A percentile compares a stretch with the other conserved stretches of the same genome.
Conservation (phyloP, 2,113 vertebrate genomes). For the Bufo bufo region DNA sequence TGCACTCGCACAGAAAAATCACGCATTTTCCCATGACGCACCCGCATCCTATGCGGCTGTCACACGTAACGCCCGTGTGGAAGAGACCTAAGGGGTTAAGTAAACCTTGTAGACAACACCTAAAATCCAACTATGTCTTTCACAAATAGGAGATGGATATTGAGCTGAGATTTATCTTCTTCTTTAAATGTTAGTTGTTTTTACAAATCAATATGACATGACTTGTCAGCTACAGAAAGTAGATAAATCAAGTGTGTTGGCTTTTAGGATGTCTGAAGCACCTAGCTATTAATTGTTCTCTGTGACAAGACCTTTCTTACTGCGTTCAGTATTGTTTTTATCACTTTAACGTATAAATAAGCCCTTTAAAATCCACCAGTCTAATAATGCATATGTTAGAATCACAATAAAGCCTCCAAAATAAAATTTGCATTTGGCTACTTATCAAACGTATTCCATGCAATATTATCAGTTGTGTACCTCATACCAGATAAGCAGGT, state of each 20-base stretch:
- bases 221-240: slow-evolving; percentile 24
- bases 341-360: slow-evolving; percentile 34
- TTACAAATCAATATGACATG: slow-evolving; percentile 13
- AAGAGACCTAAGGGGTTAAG: too few relatives aligned
- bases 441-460: too few relatives aligned
- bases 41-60: too few relatives aligned
- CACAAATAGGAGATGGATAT: neutral
- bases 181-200: slow-evolving; percentile 3
- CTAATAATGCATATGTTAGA: slow-evolving; percentile 34
- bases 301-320: neutral
- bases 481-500: too few relatives aligned
- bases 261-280: slow-evolving; percentile 20
- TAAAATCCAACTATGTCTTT: neutral
- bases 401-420: slow-evolving; percentile 2
- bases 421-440: too few relatives aligned
- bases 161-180: neutral
- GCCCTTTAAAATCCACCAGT: slow-evolving; percentile 19
- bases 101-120: neutral
- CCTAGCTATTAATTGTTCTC: slow-evolving; percentile 25
- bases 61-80: too few relatives aligned
- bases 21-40: too few relatives aligned
- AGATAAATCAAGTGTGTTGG: slow-evolving; percentile 28
- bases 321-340: slow-evolving; percentile 23
- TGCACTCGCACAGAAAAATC: too few relatives aligned
- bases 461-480: too few relatives aligned